Evolutionary conservation across 2,888 invertebrate species (phyloP), one percentile per base, ranked within the genome.

Genomic region (Ecdyonurus torrentis): DNA sequence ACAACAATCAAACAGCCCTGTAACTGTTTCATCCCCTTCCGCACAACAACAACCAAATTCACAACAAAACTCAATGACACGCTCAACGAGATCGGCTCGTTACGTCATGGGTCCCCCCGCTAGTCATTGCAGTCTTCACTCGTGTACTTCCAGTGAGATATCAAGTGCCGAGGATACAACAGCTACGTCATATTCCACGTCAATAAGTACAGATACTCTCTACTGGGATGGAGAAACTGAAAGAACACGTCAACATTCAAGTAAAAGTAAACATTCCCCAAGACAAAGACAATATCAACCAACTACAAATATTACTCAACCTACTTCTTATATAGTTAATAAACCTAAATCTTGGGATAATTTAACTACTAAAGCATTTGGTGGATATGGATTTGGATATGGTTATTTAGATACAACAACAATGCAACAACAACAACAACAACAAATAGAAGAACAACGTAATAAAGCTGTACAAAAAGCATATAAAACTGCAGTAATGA

Each of bases 271-370:
- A 50, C 63, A 37, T 24, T 20, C 37, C 52, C 65, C 52, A 1
- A 23, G 23, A 23, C 59, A 23, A 24, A 5, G 63, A 50, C n/a
- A 25, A 55, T 7, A 18, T 3, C 19, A 61, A 50, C 22, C 2
- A 61, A n/a, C 19, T 7, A 15, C 15, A 23, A n/a, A 22, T 5
- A 3, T 2, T 25, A 59, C 25, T 76, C 78, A 69, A 72, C 74
- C 70, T 70, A 75, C 65, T 3, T 59, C 67, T 64, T 81, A 79
- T 68, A 76, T 76, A 58, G 73, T 77, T 1, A 74, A 73, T 1
- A 92, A 91, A 71, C 91, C 91, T 0, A 91, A 91, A 72, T 91
- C 91, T 0, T 91, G 91, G 91, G 91, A 91, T 72, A 91, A 91
- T 74, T 76, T 92, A 63, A 87, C 91, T 0, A 89, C 89, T 1